These are phyloP conservation scores for Meriones unguiculatus DNA, from an alignment of 2,113 vertebrate species.

Conservation along the genomic window DNA sequence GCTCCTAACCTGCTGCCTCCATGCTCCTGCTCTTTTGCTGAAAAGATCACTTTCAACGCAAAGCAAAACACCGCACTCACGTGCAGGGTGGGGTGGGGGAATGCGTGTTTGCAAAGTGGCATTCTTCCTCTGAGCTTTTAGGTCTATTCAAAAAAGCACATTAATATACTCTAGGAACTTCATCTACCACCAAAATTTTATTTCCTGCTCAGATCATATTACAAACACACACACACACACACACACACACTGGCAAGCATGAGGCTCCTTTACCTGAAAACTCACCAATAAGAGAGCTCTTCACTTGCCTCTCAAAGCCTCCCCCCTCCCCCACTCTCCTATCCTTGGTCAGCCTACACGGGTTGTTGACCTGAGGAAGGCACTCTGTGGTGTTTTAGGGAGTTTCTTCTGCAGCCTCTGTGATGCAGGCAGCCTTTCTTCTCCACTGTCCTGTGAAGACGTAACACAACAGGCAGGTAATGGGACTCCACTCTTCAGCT, in stretches of 20 bases:
- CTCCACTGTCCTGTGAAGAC: not conserved
- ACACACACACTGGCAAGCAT: not conserved
- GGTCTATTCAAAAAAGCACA: constrained; percentile 16
- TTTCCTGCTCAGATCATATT: not conserved
- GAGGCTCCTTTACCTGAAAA: not conserved
- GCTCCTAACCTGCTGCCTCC: not conserved
- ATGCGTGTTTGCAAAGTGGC: not conserved
- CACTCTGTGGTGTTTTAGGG: not conserved
- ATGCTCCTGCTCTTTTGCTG: not conserved
- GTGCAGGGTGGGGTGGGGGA: no score
- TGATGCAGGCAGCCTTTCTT: not conserved
- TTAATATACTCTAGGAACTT: not conserved
- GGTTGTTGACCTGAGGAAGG: not conserved
- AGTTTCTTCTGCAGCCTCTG: not conserved
- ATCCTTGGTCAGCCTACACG: not conserved
- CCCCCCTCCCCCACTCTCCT: no score
- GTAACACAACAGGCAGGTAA: not conserved
- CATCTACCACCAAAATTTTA: not conserved
- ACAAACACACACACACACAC: no score
- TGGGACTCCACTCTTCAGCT: not conserved
- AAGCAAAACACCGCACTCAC: not conserved
- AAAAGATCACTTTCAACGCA: not conserved
- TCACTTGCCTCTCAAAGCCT: not conserved
- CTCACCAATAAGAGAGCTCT: not conserved
- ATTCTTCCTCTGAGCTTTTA: not conserved